A percentile compares a stretch with the other conserved stretches of the same genome.
phyloP scores from a whole-genome alignment of 2,797 vertebrate genomes.

The Meriones psammophilus region DNA sequence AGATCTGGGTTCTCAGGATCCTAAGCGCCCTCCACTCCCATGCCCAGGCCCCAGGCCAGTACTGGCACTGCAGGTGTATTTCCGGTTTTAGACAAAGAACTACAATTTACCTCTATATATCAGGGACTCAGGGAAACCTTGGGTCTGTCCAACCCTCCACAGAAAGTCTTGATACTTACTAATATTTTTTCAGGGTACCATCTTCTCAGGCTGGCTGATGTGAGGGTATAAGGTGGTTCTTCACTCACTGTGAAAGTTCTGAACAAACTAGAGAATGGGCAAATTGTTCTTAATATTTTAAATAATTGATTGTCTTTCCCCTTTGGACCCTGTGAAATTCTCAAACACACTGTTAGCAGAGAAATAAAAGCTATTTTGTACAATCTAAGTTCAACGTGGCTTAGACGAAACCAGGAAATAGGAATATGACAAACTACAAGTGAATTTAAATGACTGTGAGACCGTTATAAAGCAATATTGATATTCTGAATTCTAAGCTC shows the following conservation, averaged over 20 bases:
- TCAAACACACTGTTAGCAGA: slow-evolving; percentile 87
- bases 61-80: background rate
- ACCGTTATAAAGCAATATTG: slow-evolving; percentile 87
- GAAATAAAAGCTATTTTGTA: slow-evolving; percentile 86
- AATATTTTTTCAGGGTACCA: slow-evolving; percentile 25
- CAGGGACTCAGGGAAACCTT: background rate
- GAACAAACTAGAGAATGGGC: slow-evolving; percentile 56
- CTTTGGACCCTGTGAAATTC: slow-evolving; percentile 84
- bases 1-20: background rate
- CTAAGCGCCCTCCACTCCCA: background rate
- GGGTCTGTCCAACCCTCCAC: background rate
- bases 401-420: slow-evolving; percentile 81
- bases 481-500: slow-evolving; percentile 90
- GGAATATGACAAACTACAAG: slow-evolving; percentile 85
- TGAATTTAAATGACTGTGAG: slow-evolving; percentile 90
- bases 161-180: background rate
- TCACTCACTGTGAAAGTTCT: slow-evolving; percentile 14
- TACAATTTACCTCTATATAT: background rate
- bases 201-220: background rate
- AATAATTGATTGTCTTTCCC: slow-evolving; percentile 71
- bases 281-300: slow-evolving; percentile 74
- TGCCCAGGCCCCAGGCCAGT: background rate
- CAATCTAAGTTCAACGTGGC: slow-evolving; percentile 84
- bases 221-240: background rate
- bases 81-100: background rate